A percentile compares a stretch with the other conserved stretches of the same genome.
Evolutionary conservation across 2,113 vertebrate species (phyloP).

Genomic region (Heptranchias perlo): DNA sequence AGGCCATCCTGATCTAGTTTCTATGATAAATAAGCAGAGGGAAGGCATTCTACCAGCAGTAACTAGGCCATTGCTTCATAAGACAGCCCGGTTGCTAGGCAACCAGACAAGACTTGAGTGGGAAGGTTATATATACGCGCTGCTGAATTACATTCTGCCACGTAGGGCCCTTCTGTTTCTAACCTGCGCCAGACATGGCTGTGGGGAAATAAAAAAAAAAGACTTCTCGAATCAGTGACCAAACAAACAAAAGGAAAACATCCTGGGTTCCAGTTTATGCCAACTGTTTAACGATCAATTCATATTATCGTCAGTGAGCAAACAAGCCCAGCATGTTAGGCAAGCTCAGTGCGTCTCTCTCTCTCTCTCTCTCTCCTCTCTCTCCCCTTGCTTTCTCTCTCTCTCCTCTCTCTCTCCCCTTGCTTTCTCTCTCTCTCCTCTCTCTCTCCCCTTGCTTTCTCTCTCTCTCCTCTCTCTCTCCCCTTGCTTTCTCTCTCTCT

Average conservation of each 20-base stretch:
- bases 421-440: background rate
- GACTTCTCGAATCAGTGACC: background rate
- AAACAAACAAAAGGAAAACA: background rate
- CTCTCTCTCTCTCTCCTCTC: too few relatives aligned
- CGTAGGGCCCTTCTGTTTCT: background rate
- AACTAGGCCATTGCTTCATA: background rate
- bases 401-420: background rate
- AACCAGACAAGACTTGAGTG: background rate
- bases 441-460: background rate
- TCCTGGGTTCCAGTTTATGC: background rate
- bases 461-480: background rate
- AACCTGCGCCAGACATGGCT: background rate
- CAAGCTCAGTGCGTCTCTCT: background rate
- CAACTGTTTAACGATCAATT: background rate
- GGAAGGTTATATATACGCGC: background rate
- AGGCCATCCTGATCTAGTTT: background rate
- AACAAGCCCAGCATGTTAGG: background rate
- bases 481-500: background rate
- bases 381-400: background rate
- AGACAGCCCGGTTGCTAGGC: background rate
- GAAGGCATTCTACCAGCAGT: background rate
- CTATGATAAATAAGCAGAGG: too few relatives aligned
- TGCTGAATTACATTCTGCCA: background rate
- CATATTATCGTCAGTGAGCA: background rate
- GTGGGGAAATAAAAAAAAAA: background rate